phyloP scores from a whole-genome alignment of 2,113 vertebrate genomes.

The Paracanthobrama guichenoti region DNA sequence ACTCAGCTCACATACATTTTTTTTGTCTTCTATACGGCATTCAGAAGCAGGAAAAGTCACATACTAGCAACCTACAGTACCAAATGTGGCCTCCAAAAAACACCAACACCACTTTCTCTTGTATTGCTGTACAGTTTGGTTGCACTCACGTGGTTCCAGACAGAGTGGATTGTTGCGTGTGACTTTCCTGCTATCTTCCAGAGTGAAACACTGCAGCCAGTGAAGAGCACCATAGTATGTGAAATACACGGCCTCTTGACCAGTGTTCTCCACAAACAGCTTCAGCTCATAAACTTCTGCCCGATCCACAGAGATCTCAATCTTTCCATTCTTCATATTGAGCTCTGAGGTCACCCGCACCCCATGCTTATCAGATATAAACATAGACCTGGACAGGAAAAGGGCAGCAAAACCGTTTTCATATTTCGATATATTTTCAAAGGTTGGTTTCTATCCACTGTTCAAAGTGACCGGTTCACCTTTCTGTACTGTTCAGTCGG shows the following conservation, averaged over 20 bases:
- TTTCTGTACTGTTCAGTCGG: slow-evolving; percentile 57
- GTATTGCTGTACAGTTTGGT: not conserved
- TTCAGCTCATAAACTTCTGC: slow-evolving; percentile 45
- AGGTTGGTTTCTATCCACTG: not conserved
- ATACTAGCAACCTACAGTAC: not conserved
- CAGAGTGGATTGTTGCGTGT: slow-evolving; percentile 63
- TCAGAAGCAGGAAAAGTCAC: not conserved
- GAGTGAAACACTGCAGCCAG: slow-evolving; percentile 62
- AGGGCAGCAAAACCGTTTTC: not conserved
- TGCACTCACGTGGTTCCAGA: slow-evolving; percentile 77
- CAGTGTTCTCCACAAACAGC: slow-evolving; percentile 77
- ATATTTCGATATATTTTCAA: not conserved
- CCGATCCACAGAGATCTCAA: slow-evolving; percentile 67
- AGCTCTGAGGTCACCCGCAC: slow-evolving; percentile 71
- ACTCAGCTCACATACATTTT: too few species aligned
- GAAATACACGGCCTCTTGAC: slow-evolving; percentile 71
- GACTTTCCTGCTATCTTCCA: slow-evolving; percentile 64
- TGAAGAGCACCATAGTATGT: slow-evolving; percentile 67
- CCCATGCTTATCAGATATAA: slow-evolving; percentile 76
- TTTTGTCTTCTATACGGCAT: too few species aligned
- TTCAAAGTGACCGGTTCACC: not conserved
- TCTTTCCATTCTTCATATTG: slow-evolving; percentile 69
- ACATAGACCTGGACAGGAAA: slow-evolving; percentile 67
- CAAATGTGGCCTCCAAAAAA: not conserved
- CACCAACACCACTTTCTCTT: not conserved